These are phyloP conservation scores for Papilio glaucus DNA, from an alignment of 1,140 invertebrate species.

Conservation along the genomic window DNA sequence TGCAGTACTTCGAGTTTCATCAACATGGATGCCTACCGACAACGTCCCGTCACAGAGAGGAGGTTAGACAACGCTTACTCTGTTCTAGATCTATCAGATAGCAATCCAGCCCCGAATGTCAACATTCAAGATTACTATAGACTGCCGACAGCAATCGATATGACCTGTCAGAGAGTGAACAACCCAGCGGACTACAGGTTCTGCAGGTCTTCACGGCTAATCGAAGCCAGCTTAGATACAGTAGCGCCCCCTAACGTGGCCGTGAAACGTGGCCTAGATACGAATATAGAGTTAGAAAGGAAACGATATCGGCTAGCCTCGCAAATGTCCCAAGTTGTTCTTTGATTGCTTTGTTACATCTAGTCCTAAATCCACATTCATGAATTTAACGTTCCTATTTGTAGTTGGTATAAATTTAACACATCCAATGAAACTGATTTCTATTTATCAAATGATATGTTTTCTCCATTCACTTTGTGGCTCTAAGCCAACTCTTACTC, in stretches of 20 bases:
- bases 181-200: constrained; percentile 63
- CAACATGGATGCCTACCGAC: constrained; percentile 53
- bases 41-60: constrained; percentile 48
- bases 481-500: not conserved
- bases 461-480: not conserved
- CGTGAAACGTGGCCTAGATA: constrained; percentile 67
- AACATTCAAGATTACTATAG: constrained; percentile 53
- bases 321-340: constrained; percentile 72
- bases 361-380: constrained; percentile 38
- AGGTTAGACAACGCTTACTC: constrained; percentile 51
- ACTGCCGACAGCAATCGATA: constrained; percentile 52
- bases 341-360: constrained; percentile 63
- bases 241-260: constrained; percentile 62
- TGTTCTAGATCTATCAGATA: constrained; percentile 60
- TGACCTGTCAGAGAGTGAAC: constrained; percentile 58
- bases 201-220: constrained; percentile 60
- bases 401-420: constrained; percentile 20
- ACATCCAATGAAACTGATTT: constrained; percentile 16
- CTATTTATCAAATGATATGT: not conserved
- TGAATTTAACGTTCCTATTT: constrained; percentile 32
- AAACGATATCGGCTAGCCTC: constrained; percentile 67
- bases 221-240: constrained; percentile 66
- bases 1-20: constrained; percentile 56
- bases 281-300: constrained; percentile 63
- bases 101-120: constrained; percentile 41